Percentiles rank a stretch among this genome's conserved stretches.
These are phyloP conservation scores for Lagopus leucura DNA, from an alignment of 2,113 vertebrate species.

Conservation along the genomic window DNA sequence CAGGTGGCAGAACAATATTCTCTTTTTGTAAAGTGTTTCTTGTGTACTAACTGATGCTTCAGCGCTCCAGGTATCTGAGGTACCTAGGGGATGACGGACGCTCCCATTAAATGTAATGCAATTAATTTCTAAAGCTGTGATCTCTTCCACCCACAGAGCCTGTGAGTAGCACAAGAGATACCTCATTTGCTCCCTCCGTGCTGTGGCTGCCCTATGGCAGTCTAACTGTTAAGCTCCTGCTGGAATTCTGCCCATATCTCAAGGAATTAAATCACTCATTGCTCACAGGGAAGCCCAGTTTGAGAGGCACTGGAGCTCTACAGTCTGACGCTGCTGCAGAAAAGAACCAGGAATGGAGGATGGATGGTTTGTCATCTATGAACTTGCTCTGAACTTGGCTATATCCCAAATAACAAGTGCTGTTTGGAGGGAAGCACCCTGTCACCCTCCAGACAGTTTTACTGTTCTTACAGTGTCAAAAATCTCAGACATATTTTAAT, in stretches of 20 bases:
- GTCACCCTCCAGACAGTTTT: background rate
- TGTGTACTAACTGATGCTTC: background rate
- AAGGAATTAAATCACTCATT: background rate
- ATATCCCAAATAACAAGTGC: background rate
- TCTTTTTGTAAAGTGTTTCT: background rate
- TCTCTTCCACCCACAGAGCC: background rate
- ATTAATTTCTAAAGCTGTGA: background rate
- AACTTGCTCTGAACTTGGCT: background rate
- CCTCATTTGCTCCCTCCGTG: fast-evolving
- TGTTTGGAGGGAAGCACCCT: background rate
- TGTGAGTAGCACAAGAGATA: background rate
- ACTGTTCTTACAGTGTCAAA: background rate
- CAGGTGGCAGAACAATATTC: background rate
- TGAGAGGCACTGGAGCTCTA: background rate
- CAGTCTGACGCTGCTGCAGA: background rate
- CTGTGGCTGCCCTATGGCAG: background rate
- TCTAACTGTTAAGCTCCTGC: background rate
- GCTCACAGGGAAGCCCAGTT: background rate
- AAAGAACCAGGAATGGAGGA: background rate
- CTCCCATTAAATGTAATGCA: background rate
- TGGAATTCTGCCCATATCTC: background rate
- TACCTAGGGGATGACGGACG: background rate
- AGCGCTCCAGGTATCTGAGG: background rate
- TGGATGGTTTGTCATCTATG: background rate
- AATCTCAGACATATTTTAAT: background rate